These are phyloP conservation scores for Orycteropus afer DNA, from an alignment of 2,113 vertebrate species.

Conservation along the genomic window DNA sequence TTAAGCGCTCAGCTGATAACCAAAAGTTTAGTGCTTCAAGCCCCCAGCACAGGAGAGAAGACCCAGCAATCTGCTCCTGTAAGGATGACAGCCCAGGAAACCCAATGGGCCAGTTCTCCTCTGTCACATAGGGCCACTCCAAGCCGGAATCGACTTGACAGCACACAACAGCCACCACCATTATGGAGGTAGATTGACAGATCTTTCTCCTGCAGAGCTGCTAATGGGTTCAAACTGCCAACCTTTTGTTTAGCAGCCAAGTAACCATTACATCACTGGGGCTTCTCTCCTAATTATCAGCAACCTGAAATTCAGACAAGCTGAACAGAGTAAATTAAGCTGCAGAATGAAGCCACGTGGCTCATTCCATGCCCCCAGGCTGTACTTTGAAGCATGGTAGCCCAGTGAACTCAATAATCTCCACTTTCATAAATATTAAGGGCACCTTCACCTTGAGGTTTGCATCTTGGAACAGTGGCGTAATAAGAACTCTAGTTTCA, in stretches of 20 bases:
- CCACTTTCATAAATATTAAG: neutral
- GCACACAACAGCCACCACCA: neutral
- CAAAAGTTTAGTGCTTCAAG: neutral
- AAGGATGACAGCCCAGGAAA: neutral
- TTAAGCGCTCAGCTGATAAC: neutral
- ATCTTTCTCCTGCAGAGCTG: neutral
- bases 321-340: neutral
- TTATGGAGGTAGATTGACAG: neutral
- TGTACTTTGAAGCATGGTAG: neutral
- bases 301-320: constrained; percentile 49
- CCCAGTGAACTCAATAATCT: neutral
- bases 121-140: neutral
- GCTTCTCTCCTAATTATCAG: neutral
- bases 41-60: neutral
- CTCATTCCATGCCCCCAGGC: neutral
- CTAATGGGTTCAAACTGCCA: neutral
- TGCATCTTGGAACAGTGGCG: neutral
- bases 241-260: neutral
- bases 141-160: neutral
- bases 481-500: neutral
- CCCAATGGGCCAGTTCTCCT: neutral
- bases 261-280: neutral
- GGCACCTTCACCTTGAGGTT: neutral
- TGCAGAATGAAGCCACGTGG: neutral
- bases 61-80: neutral